These are phyloP conservation scores for Picus viridis DNA, from an alignment of 2,797 vertebrate genomes.

Conservation along the genomic window DNA sequence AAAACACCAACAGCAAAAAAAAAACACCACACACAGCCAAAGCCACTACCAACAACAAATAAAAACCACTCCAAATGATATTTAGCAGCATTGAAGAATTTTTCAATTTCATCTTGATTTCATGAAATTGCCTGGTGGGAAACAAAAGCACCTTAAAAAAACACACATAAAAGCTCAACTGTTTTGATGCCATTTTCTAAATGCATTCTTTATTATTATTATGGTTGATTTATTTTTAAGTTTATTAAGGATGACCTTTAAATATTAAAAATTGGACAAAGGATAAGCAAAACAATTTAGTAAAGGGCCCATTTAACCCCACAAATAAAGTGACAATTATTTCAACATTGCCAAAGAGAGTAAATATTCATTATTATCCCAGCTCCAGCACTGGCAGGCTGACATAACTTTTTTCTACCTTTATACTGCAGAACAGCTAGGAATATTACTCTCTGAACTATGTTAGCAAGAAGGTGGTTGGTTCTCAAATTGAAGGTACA, in stretches of 20 bases:
- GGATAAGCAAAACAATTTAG: not conserved
- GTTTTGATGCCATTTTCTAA: not conserved
- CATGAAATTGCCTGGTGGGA: not conserved
- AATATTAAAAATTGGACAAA: not conserved
- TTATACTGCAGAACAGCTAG: not conserved
- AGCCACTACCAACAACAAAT: too few species aligned
- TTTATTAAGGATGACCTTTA: not conserved
- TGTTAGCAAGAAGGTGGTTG: not conserved
- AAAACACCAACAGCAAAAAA: too few species aligned
- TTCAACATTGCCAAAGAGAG: not conserved
- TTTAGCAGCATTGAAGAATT: not conserved
- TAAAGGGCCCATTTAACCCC: not conserved
- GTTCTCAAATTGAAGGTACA: not conserved
- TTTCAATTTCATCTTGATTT: slow-evolving; percentile 15
- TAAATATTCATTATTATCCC: not conserved
- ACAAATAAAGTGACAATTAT: not conserved
- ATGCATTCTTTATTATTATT: not conserved
- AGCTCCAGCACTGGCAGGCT: not conserved
- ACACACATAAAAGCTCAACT: not conserved
- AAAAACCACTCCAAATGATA: not conserved
- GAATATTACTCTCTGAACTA: not conserved
- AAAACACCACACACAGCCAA: too few species aligned
- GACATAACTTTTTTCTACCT: not conserved
- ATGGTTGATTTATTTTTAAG: not conserved
- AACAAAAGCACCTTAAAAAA: not conserved